Evolutionary conservation across 2,888 invertebrate species (phyloP).

Genomic region (Eumacrocentrus americanus): DNA sequence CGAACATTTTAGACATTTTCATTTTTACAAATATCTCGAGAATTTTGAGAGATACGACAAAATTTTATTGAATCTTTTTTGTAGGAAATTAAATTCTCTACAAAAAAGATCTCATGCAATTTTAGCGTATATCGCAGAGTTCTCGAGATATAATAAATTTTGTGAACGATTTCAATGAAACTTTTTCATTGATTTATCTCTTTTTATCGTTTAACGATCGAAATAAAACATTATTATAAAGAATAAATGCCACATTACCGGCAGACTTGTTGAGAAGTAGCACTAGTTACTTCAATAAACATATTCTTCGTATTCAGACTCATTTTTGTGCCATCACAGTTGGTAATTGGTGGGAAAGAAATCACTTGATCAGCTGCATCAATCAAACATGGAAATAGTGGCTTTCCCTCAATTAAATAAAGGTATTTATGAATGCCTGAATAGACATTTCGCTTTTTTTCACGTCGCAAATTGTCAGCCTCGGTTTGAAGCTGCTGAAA

Average conservation of each 20-base stretch:
- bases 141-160: too few species aligned
- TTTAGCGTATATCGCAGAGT: too few species aligned
- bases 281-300: conserved; percentile 79
- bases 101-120: too few species aligned
- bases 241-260: conserved; percentile 47
- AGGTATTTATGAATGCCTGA: conserved; percentile 86
- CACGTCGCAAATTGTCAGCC: conserved; percentile 80
- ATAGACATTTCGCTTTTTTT: conserved; percentile 81
- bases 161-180: too few species aligned
- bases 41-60: too few species aligned
- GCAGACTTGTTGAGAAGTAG: conserved; percentile 70
- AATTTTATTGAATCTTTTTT: too few species aligned
- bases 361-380: conserved; percentile 73
- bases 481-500: conserved; percentile 74
- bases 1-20: too few species aligned
- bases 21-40: too few species aligned
- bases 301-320: conserved; percentile 70
- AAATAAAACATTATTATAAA: neutral
- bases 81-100: too few species aligned
- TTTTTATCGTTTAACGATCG: too few species aligned
- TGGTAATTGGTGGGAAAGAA: conserved; percentile 87
- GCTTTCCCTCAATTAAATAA: conserved; percentile 77
- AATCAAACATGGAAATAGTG: conserved; percentile 74
- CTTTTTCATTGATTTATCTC: too few species aligned
- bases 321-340: conserved; percentile 83